phyloP scores from a whole-genome alignment of 1,140 invertebrate species.

The Ericerus pela region DNA sequence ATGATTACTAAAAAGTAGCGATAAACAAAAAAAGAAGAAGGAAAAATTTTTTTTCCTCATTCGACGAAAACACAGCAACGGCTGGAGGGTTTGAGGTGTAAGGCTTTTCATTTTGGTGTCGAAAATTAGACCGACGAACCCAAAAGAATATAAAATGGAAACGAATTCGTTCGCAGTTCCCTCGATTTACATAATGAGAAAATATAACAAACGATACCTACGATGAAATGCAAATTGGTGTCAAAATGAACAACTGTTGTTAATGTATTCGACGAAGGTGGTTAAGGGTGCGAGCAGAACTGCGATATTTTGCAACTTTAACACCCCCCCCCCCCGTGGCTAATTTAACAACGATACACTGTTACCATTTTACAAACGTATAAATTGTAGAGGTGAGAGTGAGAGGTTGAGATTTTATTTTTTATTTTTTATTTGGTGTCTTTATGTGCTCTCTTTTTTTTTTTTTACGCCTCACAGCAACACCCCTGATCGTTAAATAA shows the following conservation, averaged over 20 bases:
- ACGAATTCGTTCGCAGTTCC: constrained; percentile 3
- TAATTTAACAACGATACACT: constrained; percentile 8
- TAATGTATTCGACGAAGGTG: constrained; percentile 12
- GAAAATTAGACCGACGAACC: too few species aligned
- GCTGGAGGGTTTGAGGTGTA: neutral
- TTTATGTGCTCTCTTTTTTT: constrained; percentile 3
- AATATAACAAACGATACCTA: neutral
- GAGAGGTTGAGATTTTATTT: too few species aligned
- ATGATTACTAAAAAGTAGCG: too few species aligned
- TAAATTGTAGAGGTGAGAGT: constrained; percentile 6
- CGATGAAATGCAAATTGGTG: constrained; percentile 9
- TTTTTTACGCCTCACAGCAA: neutral
- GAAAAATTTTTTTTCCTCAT: too few species aligned
- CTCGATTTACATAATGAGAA: constrained; percentile 9
- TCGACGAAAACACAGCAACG: too few species aligned
- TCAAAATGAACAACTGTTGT: constrained; percentile 8
- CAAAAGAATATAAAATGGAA: too few species aligned
- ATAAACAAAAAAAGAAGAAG: too few species aligned
- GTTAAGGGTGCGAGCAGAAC: neutral
- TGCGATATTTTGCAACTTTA: constrained; percentile 1
- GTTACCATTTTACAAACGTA: constrained; percentile 5
- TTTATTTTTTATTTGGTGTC: too few species aligned
- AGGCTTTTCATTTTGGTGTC: neutral
- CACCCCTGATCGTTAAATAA: constrained; percentile 6
- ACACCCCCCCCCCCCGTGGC: neutral